Evolutionary conservation across 2,113 vertebrate genomes (phyloP).

Genomic region (Zosterops japonicus): DNA sequence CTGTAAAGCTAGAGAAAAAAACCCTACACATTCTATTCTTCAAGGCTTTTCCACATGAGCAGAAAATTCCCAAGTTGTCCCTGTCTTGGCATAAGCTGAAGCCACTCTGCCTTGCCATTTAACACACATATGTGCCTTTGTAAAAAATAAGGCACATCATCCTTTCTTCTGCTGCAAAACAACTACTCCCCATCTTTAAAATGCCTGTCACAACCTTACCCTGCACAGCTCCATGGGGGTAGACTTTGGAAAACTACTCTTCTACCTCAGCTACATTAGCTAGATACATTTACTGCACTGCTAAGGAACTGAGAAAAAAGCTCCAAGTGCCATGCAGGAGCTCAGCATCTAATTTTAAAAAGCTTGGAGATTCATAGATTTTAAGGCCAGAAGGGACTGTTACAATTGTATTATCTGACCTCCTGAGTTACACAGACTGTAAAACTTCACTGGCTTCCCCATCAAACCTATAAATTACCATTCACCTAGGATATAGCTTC

Average conservation of each 20-base stretch:
- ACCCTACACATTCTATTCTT: background rate
- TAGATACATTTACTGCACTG: background rate
- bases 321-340: background rate
- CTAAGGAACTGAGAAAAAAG: background rate
- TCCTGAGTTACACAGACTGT: background rate
- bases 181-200: background rate
- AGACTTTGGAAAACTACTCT: background rate
- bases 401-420: background rate
- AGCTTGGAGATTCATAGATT: background rate
- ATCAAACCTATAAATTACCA: background rate
- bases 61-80: background rate
- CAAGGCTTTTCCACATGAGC: rapidly evolving
- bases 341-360: background rate
- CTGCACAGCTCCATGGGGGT: rapidly evolving
- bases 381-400: background rate
- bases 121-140: rapidly evolving
- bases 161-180: background rate
- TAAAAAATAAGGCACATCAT: background rate
- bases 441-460: background rate
- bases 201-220: background rate
- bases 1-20: background rate
- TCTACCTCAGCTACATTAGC: background rate
- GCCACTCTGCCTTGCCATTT: background rate
- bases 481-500: background rate
- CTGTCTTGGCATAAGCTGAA: background rate